Base-by-base conservation (phyloP, 2,797 vertebrate genomes). In the Acrossocheilus wenchowensis region DNA sequence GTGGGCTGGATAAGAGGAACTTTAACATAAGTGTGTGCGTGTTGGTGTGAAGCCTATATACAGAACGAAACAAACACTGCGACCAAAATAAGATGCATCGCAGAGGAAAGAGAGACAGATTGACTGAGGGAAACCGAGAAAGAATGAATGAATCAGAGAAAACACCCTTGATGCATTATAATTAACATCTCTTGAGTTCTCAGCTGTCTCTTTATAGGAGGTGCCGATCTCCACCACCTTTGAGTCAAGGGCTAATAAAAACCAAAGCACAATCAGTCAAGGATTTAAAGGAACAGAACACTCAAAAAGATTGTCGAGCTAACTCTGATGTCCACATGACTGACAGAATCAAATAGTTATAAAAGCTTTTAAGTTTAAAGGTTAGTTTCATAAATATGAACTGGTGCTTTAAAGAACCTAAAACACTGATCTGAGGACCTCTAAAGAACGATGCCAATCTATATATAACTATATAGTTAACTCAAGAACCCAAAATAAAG, bases 1-100 rank as follows among this genome's bases (percentile, higher is more conserved):
- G 54, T 81, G 75, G 86, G 72, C 81, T 73, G 86, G 77, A 86
- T 83, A 83, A 77, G 83, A 88, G 72, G 71, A 86, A 87, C 75
- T 41, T 78, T 71, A 81, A 41, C 19, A 81, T 78, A 75, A 88
- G 78, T 89, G 64, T 57, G 60, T 54, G 77, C 52, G 54, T 80
- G 45, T 75, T 34, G 52, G 21, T 45, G 60, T 73, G 10, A 39
- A 78, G 21, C 52, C 54, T 79, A 79, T 62, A 62, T 43, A 62
- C 69, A 34, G 71, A 81, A n/a, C 10, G 5, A 71, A 30, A 71
- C 41, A 30, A 69, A 69, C 52, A 45, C 39, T 45, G 52, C 11
- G 4, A 62, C 82, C 39, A 26, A 74, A 75, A 83, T 74, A 64
- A 83, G 54, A 75, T 43, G n/a, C 57, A 62, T 64, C 43, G 11